Evolutionary conservation across 2,888 invertebrate species (phyloP).

Genomic region (Tiliacea aurago): DNA sequence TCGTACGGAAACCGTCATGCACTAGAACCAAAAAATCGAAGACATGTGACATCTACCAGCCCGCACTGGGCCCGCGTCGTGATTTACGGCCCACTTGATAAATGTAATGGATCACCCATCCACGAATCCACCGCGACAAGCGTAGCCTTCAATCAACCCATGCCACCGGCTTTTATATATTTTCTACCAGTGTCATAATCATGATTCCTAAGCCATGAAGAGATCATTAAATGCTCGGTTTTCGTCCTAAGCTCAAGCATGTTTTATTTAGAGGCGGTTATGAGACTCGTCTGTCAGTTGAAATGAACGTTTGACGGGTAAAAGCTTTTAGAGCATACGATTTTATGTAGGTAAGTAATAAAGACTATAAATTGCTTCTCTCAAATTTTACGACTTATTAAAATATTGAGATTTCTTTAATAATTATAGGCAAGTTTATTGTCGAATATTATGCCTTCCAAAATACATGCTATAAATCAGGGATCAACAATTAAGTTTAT

Average conservation of each 20-base stretch:
- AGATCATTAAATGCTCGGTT: not conserved
- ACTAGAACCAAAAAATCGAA: no score
- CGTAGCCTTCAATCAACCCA: not conserved
- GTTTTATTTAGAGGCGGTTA: constrained; percentile 47
- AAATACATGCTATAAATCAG: no score
- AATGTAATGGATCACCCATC: not conserved
- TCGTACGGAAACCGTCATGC: no score
- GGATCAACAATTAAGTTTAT: no score
- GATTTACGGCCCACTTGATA: no score
- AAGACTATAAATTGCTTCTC: no score
- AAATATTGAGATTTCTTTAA: no score
- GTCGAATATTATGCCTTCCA: no score
- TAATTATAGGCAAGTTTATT: no score
- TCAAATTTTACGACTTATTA: no score
- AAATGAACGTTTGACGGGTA: constrained; percentile 42
- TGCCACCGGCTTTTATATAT: not conserved
- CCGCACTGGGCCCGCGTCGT: no score
- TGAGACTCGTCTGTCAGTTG: constrained; percentile 51
- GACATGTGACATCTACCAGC: no score
- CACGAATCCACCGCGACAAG: not conserved
- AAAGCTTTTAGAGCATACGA: constrained; percentile 48
- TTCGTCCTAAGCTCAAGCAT: constrained; percentile 4
- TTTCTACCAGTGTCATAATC: not conserved
- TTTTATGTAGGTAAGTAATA: not conserved
- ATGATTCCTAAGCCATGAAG: not conserved